Percentiles rank a stretch among this genome's conserved stretches.
Evolutionary conservation across 2,888 invertebrate species (phyloP).

Genomic region (Parnassius mnemosyne): DNA sequence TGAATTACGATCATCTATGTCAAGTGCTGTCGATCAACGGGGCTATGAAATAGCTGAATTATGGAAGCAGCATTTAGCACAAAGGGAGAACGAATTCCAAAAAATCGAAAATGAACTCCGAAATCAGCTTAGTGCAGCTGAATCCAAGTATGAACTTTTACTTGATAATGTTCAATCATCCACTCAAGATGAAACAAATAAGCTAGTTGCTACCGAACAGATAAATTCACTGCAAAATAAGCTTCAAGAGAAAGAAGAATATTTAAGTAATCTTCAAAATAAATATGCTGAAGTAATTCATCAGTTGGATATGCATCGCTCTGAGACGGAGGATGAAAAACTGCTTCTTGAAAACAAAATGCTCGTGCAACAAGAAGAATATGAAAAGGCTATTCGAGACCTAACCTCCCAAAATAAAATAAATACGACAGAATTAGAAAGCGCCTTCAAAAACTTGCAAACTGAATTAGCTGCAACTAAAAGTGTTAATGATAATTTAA

Average conservation of each 20-base stretch:
- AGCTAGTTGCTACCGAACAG: slow-evolving; percentile 64
- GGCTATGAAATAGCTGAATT: slow-evolving; percentile 85
- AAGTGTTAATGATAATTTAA: slow-evolving; percentile 49
- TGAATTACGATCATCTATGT: slow-evolving; percentile 68
- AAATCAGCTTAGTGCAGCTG: slow-evolving; percentile 73
- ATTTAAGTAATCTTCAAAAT: slow-evolving; percentile 59
- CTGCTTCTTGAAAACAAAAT: slow-evolving; percentile 66
- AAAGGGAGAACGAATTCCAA: slow-evolving; percentile 82
- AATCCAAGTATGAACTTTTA: slow-evolving; percentile 71
- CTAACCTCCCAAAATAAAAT: slow-evolving; percentile 46
- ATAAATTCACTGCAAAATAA: slow-evolving; percentile 64
- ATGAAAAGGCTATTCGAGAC: slow-evolving; percentile 62
- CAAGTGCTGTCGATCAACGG: slow-evolving; percentile 82
- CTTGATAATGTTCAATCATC: slow-evolving; percentile 69
- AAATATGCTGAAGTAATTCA: slow-evolving; percentile 66
- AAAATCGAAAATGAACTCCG: slow-evolving; percentile 73
- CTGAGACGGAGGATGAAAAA: slow-evolving; percentile 73
- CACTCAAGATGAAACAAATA: slow-evolving; percentile 71
- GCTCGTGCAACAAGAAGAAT: slow-evolving; percentile 68
- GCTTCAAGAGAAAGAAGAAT: slow-evolving; percentile 70
- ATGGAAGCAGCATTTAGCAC: slow-evolving; percentile 85
- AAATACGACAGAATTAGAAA: slow-evolving; percentile 43
- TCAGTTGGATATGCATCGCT: slow-evolving; percentile 65
- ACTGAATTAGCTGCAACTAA: slow-evolving; percentile 48
- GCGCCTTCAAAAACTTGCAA: slow-evolving; percentile 45